These are phyloP conservation scores for Orchestia grillus DNA, from an alignment of 1,140 invertebrate genomes.

Conservation along the genomic window DNA sequence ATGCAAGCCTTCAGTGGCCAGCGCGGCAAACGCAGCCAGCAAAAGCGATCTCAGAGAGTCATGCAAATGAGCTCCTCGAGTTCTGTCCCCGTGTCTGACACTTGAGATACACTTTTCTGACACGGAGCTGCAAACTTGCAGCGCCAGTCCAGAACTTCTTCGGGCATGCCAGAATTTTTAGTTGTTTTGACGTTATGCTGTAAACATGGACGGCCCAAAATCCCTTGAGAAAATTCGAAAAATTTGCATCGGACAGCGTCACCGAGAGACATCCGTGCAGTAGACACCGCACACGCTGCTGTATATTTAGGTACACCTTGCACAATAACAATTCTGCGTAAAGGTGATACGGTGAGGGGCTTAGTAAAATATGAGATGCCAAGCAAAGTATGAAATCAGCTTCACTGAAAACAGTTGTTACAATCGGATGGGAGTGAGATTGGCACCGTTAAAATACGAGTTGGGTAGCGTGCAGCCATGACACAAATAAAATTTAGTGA, in stretches of 20 bases:
- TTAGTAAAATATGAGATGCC: too few species aligned
- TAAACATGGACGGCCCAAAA: background rate
- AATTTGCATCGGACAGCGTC: background rate
- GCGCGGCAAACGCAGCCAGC: background rate
- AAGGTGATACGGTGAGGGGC: background rate
- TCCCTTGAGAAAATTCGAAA: background rate
- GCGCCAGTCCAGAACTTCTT: background rate
- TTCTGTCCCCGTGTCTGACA: background rate
- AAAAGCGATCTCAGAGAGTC: background rate
- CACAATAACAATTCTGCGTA: background rate
- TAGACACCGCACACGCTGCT: background rate
- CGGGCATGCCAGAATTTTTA: background rate
- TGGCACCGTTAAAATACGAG: too few species aligned
- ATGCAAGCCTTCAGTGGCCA: background rate
- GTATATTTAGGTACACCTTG: background rate
- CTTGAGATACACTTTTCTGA: slow-evolving; percentile 8
- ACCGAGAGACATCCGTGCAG: background rate
- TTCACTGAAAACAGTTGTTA: background rate
- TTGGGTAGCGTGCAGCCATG: too few species aligned
- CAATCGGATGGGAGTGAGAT: too few species aligned
- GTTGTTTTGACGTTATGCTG: slow-evolving; percentile 14
- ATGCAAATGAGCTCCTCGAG: background rate
- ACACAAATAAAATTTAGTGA: too few species aligned
- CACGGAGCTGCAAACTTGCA: slow-evolving; percentile 23
- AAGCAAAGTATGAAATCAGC: background rate